phyloP scores from a whole-genome alignment of 2,113 vertebrate species.

The Anoplopoma fimbria region DNA sequence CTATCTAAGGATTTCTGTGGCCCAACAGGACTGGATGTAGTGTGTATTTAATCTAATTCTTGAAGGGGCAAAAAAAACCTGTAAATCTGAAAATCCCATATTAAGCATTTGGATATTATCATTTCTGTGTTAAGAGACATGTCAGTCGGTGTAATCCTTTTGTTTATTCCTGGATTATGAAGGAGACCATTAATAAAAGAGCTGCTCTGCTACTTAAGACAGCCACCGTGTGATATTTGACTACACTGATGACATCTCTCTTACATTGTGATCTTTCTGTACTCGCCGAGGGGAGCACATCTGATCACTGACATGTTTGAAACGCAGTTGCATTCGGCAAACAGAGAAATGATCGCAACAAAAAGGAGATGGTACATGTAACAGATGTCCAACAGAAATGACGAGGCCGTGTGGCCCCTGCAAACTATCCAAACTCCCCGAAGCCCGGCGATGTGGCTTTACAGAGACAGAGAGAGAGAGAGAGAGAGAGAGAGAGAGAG shows the following conservation, averaged over 20 bases:
- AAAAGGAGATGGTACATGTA: constrained; percentile 15
- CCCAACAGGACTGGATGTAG: constrained; percentile 22
- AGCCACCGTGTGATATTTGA: constrained; percentile 16
- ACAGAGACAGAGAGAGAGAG: constrained; percentile 27
- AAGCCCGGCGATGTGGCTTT: constrained; percentile 42
- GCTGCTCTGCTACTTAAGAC: constrained; percentile 35
- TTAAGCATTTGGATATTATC: constrained; percentile 48
- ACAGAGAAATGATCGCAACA: constrained; percentile 4
- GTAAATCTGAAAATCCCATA: constrained; percentile 50
- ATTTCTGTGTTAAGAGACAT: constrained; percentile 36
- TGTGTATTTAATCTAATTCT: constrained; percentile 56
- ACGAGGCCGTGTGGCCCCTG: background rate
- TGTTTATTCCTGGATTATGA: constrained; percentile 48
- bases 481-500: too few species aligned
- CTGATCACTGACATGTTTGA: background rate
- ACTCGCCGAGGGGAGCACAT: background rate
- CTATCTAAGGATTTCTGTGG: constrained; percentile 26
- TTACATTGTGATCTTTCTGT: background rate
- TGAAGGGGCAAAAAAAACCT: constrained; percentile 36
- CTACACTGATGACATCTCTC: background rate
- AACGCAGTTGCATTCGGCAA: background rate
- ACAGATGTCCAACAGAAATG: constrained; percentile 33
- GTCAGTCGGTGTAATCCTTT: constrained; percentile 37
- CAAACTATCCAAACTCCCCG: constrained; percentile 27
- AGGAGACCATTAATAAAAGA: constrained; percentile 3